Evolutionary conservation across 1,140 invertebrate species (phyloP).

Genomic region (Zaprionus lachaisei): DNA sequence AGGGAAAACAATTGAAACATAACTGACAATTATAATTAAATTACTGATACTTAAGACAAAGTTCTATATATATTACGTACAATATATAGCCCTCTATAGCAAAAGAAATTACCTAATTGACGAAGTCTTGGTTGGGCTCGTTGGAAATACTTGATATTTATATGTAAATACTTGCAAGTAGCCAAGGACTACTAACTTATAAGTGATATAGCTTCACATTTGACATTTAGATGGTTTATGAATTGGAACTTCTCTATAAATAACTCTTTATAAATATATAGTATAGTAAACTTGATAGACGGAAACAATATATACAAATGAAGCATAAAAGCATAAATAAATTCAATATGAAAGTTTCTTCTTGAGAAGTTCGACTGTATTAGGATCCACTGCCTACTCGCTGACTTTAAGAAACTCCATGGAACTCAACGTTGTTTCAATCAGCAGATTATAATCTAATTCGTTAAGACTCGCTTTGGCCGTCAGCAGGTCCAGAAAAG

Average conservation of each 20-base stretch:
- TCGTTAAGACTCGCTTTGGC: conserved; percentile 93
- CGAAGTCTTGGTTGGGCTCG: not conserved
- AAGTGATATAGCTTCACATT: not conserved
- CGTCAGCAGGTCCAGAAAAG: conserved; percentile 92
- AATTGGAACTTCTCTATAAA: not conserved
- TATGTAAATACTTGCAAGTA: not conserved
- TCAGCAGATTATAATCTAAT: conserved; percentile 91
- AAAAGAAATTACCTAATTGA: not conserved
- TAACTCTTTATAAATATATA: not conserved
- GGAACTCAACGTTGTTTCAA: conserved; percentile 89
- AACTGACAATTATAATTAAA: not conserved
- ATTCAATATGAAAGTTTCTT: not conserved
- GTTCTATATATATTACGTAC: not conserved
- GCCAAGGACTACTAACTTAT: not conserved
- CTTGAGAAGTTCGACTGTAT: not conserved
- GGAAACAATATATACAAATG: conserved; percentile 1
- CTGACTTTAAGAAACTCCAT: conserved; percentile 70
- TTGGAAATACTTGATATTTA: not conserved
- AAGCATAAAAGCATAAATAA: not conserved
- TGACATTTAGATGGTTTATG: not conserved
- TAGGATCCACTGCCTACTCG: conserved; percentile 25
- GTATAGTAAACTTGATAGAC: not conserved
- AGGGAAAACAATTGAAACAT: not conserved
- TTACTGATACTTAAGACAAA: not conserved
- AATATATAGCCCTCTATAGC: not conserved